A percentile compares a stretch with the other conserved stretches of the same genome.
Evolutionary conservation across 2,888 invertebrate genomes (phyloP).

Genomic region (Tenthredo livida): DNA sequence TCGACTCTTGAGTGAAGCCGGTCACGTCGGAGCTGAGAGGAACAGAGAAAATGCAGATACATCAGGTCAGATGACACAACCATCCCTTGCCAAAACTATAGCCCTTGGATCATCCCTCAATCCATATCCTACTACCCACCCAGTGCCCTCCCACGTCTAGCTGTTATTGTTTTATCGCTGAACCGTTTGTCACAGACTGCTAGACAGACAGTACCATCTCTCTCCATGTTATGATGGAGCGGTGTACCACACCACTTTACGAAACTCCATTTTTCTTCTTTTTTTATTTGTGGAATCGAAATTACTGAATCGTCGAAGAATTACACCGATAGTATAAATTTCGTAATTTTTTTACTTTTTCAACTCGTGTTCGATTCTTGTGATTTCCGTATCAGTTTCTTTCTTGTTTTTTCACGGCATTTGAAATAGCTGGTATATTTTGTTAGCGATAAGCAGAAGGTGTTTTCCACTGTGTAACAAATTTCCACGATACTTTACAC

Average conservation of each 20-base stretch:
- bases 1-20: constrained; percentile 36
- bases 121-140: constrained; percentile 57
- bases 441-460: neutral
- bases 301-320: neutral
- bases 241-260: constrained; percentile 61
- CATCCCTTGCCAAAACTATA: constrained; percentile 60
- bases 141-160: constrained; percentile 56
- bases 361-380: neutral
- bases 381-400: neutral
- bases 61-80: constrained; percentile 41
- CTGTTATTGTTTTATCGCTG: constrained; percentile 70
- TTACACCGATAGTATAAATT: neutral
- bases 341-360: neutral
- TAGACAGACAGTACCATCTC: constrained; percentile 68
- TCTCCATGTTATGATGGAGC: constrained; percentile 66
- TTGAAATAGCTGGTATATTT: neutral
- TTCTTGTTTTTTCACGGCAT: neutral
- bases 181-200: constrained; percentile 73
- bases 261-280: neutral
- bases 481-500: constrained; percentile 18
- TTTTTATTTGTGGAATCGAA: neutral
- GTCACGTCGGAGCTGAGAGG: constrained; percentile 47
- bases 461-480: neutral
- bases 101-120: constrained; percentile 65
- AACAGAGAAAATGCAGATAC: constrained; percentile 48